A percentile compares a stretch with the other conserved stretches of the same genome.
Evolutionary conservation across 2,888 invertebrate species (phyloP).

Genomic region (Tryphoninae sp.): DNA sequence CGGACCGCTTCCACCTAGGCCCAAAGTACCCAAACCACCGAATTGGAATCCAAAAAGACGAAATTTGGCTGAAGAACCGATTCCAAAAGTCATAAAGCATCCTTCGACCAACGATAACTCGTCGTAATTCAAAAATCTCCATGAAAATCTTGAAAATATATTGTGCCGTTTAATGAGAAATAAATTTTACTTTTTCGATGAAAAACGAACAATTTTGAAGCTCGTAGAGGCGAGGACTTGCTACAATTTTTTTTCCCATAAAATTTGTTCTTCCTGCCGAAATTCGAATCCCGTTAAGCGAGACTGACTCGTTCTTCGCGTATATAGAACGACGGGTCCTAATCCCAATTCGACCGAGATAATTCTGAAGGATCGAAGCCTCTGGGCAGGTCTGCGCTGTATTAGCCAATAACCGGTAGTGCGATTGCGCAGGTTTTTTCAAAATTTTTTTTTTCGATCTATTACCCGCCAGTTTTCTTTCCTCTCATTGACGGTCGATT

Average conservation of each 20-base stretch:
- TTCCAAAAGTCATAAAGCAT: constrained; percentile 71
- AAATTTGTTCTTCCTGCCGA: constrained; percentile 71
- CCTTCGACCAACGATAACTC: constrained; percentile 45
- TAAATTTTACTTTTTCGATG: not conserved
- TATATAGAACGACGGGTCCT: constrained; percentile 58
- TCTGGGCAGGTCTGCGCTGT: constrained; percentile 17
- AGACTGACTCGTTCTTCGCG: constrained; percentile 60
- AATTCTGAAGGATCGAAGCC: constrained; percentile 44
- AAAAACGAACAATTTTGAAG: not conserved
- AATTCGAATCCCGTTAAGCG: constrained; percentile 74
- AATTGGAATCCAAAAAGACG: constrained; percentile 69
- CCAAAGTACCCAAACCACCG: constrained; percentile 69
- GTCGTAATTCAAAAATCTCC: constrained; percentile 18
- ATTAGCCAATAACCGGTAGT: constrained; percentile 55
- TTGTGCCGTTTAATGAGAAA: constrained; percentile 15
- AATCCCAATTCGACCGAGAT: constrained; percentile 65
- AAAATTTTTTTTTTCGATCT: constrained; percentile 14
- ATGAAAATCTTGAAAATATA: constrained; percentile 22
- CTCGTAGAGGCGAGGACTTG: not conserved
- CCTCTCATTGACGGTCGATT: constrained; percentile 69
- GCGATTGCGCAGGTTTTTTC: constrained; percentile 44
- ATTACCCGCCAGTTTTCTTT: constrained; percentile 6
- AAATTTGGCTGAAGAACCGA: constrained; percentile 71
- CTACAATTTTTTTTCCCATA: constrained; percentile 73
- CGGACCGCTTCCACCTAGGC: constrained; percentile 64